Evolutionary conservation across 1,140 invertebrate genomes (phyloP).

Genomic region (Trichonephila clavipes): DNA sequence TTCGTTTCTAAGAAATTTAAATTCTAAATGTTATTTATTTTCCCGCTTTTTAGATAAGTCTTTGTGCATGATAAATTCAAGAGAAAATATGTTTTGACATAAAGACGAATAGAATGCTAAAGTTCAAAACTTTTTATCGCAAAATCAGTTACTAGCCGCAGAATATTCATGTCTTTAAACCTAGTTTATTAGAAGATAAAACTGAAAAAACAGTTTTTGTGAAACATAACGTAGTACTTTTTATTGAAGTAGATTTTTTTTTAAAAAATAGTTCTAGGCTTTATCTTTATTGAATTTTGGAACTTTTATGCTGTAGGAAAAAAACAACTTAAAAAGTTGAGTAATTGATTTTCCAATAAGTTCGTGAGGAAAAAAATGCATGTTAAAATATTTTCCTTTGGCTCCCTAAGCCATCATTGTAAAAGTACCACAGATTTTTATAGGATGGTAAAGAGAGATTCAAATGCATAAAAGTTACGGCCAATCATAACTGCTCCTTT

Average conservation of each 20-base stretch:
- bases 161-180: neutral
- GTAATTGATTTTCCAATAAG: constrained; percentile 41
- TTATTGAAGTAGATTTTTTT: neutral
- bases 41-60: too few relatives aligned
- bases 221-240: neutral
- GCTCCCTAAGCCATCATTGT: neutral
- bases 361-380: neutral
- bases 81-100: too few relatives aligned
- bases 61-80: too few relatives aligned
- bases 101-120: too few relatives aligned
- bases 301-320: neutral
- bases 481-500: neutral
- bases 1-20: too few relatives aligned
- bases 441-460: neutral
- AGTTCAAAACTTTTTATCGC: too few relatives aligned
- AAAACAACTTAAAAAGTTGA: neutral
- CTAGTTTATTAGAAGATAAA: neutral
- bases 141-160: neutral
- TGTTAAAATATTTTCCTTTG: neutral
- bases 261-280: neutral
- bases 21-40: too few relatives aligned
- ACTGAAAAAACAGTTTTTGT: neutral
- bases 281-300: neutral
- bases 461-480: neutral
- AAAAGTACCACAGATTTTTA: neutral